Evolutionary conservation across 2,888 invertebrate genomes (phyloP), one percentile per base, ranked within the genome.

Genomic region (Microdon myrmicae): DNA sequence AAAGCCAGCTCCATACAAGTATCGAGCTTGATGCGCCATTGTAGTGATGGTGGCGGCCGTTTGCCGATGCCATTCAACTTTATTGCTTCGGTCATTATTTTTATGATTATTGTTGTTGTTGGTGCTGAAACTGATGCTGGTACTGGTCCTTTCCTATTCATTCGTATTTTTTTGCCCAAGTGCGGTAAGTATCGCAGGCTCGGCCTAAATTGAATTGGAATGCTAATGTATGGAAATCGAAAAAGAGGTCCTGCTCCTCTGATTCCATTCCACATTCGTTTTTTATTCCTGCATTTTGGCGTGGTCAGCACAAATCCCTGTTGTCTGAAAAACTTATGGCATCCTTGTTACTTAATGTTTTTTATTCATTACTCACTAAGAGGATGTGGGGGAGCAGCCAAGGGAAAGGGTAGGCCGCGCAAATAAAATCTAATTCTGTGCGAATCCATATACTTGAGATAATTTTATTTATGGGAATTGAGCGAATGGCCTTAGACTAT

Each of bases 101-200:
- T 75, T 76, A 75, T 75, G 75, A 75, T 75, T 75, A 76, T 76
- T 73, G 68, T n/a, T n/a, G n/a, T n/a, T n/a, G n/a, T n/a, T n/a
- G n/a, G n/a, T n/a, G n/a, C n/a, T n/a, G n/a, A n/a, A 56, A 58
- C 58, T 64, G 64, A 55, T 59, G 38, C 41, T 64, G 64, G 41
- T 56, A 56, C 45, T 59, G 56, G 47, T 59, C 29, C 43, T 54
- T 67, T 56, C 23, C 51, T 60, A 64, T 64, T 64, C 64, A 64
- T 64, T 56, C 38, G 58, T 56, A 51, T 64, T 51, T 61, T 25
- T 10, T n/a, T 59, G 51, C 37, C n/a, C n/a, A 29, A 38, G 41
- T 53, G 45, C 48, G 39, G 56, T 56, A 51, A 45, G 49, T 41
- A 55, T 43, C 60, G 61, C 49, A 51, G 51, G 51, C 58, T 45